Percentiles rank a stretch among this genome's conserved stretches.
Conservation (phyloP, 2,113 vertebrate genomes). For the Coreoperca whiteheadi region DNA sequence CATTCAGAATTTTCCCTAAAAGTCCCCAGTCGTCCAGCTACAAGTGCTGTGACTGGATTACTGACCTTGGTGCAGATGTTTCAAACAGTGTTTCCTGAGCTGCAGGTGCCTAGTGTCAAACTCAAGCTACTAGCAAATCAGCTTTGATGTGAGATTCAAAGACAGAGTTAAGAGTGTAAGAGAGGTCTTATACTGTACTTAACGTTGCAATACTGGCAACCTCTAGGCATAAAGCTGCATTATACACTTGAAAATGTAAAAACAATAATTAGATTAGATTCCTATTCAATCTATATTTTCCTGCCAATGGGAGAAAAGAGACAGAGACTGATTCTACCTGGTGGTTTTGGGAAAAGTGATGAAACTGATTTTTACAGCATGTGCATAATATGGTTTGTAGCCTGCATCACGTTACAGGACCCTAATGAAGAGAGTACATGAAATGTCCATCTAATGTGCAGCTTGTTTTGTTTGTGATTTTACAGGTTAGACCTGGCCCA, state of each 20-base stretch:
- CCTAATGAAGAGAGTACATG: not conserved
- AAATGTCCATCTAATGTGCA: slow-evolving; percentile 18
- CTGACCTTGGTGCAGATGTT: slow-evolving; percentile 54
- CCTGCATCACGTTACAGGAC: not conserved
- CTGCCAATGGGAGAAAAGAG: not conserved
- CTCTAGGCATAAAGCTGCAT: not conserved
- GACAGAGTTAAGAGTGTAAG: slow-evolving; percentile 6
- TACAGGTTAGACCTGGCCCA: slow-evolving; percentile 95
- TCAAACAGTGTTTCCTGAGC: slow-evolving; percentile 24
- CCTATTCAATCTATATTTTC: not conserved
- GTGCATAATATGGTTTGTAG: not conserved
- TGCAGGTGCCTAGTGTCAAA: slow-evolving; percentile 67
- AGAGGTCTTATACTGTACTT: slow-evolving; percentile 15
- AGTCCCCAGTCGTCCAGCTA: slow-evolving; percentile 47
- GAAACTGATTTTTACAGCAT: slow-evolving; percentile 1
- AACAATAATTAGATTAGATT: not conserved
- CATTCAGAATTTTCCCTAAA: slow-evolving; percentile 57
- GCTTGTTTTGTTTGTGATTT: slow-evolving; percentile 35
- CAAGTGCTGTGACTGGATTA: slow-evolving; percentile 68
- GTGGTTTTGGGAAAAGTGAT: not conserved
- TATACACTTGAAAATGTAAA: not conserved
- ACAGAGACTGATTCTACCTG: no score
- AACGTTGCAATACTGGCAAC: not conserved
- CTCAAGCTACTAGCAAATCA: not conserved
- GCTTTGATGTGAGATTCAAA: slow-evolving; percentile 52